These are phyloP conservation scores for Cynodonichthys magdalenae DNA, from an alignment of 2,797 vertebrate genomes.

Conservation along the genomic window DNA sequence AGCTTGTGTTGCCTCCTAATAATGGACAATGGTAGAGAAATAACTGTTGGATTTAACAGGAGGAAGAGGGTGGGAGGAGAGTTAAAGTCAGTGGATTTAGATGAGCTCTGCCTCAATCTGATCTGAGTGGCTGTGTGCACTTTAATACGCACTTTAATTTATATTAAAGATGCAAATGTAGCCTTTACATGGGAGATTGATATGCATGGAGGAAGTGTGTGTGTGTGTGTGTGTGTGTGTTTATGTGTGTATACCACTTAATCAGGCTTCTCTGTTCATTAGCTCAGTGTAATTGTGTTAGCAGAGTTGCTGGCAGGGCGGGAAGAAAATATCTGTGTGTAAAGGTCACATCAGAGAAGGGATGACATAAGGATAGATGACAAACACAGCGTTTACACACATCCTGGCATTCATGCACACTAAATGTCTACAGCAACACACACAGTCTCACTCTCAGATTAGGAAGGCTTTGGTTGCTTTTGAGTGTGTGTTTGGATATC, in stretches of 20 bases:
- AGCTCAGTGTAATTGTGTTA: slow-evolving; percentile 84
- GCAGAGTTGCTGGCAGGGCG: slow-evolving; percentile 71
- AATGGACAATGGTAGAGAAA: neutral
- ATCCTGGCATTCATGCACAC: slow-evolving; percentile 14
- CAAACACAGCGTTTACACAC: slow-evolving; percentile 34
- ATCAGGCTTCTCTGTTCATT: slow-evolving; percentile 80
- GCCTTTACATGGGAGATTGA: slow-evolving; percentile 81
- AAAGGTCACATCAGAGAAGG: slow-evolving; percentile 80
- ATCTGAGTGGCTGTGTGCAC: slow-evolving; percentile 69
- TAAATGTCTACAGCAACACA: slow-evolving; percentile 13
- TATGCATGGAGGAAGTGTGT: slow-evolving; percentile 63
- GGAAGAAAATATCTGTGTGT: slow-evolving; percentile 75
- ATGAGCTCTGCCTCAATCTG: slow-evolving; percentile 54
- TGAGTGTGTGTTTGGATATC: slow-evolving; percentile 27
- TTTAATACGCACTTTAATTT: slow-evolving; percentile 83
- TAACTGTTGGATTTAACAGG: slow-evolving; percentile 25
- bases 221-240: slow-evolving; percentile 33
- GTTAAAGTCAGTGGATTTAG: slow-evolving; percentile 67
- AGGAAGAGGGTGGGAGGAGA: slow-evolving; percentile 19
- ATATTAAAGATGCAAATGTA: slow-evolving; percentile 86
- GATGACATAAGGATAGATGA: slow-evolving; percentile 74
- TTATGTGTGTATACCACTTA: slow-evolving; percentile 51
- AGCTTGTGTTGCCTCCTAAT: too few relatives aligned
- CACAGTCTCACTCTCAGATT: slow-evolving; percentile 14
- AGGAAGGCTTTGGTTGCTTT: slow-evolving; percentile 29